Base-by-base conservation (phyloP, 1,140 invertebrate species). In the Lithobius niger region DNA sequence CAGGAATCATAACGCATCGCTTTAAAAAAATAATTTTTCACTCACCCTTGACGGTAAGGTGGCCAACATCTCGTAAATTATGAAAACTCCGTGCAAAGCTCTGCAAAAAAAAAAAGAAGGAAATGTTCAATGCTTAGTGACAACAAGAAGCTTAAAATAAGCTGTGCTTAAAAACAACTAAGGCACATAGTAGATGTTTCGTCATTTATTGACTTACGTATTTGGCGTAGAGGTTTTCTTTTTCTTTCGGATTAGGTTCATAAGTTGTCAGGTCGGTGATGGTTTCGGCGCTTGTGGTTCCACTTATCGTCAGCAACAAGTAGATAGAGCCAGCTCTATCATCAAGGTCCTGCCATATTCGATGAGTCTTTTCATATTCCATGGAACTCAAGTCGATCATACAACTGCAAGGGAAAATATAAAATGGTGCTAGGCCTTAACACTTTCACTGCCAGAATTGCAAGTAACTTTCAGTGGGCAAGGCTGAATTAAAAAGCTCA, bases 271-370 rank as follows among this genome's bases (percentile, higher is more conserved):
- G 74, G 71, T 93, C 92, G 3, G 88, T 90, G 52, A 93, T 90
- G 0, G 90, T 90, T 69, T 95, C 90, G 0, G 82, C 83, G 0
- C 88, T 87, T 1, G 88, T 88, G 0, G 89, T 95, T 0, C 92
- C 94, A 61, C 89, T 97, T 18, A 96, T 94, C 0, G 94, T 97
- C 0, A 98, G 71, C 51, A 98, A 75, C 2, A 98, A 73, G 65
- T 86, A 86, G 47, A 98, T 81, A 55, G 81, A 80, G 0, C 94
- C 93, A 0, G 84, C 82, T 0, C 83, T 84, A 61, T 96, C 91
- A 71, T 96, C 91, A 13, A 99, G 73, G 0, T 86, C 79, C 61
- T 82, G 78, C 81, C 88, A 90, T 47, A 97, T 78, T 55, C 82
- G 79, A 67, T 97, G 91, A 0, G 95, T 97, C 56, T 78, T 84